These are phyloP conservation scores for Neosilurus mollespiculum DNA, from an alignment of 2,797 vertebrate species.

Conservation along the genomic window DNA sequence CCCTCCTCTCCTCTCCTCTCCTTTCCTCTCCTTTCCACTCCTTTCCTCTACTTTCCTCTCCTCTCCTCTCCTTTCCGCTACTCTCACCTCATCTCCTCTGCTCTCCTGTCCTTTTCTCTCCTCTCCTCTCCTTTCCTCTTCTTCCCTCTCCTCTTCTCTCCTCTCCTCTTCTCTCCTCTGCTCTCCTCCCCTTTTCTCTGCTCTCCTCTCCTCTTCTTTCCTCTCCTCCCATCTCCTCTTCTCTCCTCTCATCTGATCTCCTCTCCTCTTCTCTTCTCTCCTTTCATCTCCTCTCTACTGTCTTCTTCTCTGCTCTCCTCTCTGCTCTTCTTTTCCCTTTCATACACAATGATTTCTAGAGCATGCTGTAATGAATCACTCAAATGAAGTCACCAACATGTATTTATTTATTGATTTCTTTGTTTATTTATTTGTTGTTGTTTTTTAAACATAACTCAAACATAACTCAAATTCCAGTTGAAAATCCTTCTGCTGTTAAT, in stretches of 20 bases:
- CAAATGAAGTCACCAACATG: conserved; percentile 33
- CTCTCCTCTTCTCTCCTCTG: background rate
- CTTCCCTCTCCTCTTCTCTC: background rate
- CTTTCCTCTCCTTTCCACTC: conserved; percentile 19
- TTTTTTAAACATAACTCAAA: background rate
- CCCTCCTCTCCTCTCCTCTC: background rate
- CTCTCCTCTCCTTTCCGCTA: conserved; percentile 56
- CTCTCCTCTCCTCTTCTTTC: conserved; percentile 32
- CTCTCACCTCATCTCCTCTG: background rate
- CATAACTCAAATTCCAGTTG: conserved; percentile 21
- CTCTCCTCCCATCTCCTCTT: background rate
- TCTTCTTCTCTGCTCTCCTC: conserved; percentile 63
- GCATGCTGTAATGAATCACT: conserved; percentile 34
- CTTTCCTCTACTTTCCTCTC: conserved; percentile 59
- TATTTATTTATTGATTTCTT: too few relatives aligned
- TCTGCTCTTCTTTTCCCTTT: conserved; percentile 16
- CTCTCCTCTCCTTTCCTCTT: background rate
- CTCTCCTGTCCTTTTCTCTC: conserved; percentile 58
- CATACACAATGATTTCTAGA: conserved; percentile 30
- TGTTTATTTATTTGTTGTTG: background rate
- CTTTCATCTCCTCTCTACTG: background rate
- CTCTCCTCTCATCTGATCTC: background rate
- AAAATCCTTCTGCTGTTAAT: conserved; percentile 40
- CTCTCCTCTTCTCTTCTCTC: background rate
- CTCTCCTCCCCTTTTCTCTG: background rate